These are phyloP conservation scores for Micronycteris hirsuta DNA, from an alignment of 2,113 vertebrate genomes.

Conservation along the genomic window DNA sequence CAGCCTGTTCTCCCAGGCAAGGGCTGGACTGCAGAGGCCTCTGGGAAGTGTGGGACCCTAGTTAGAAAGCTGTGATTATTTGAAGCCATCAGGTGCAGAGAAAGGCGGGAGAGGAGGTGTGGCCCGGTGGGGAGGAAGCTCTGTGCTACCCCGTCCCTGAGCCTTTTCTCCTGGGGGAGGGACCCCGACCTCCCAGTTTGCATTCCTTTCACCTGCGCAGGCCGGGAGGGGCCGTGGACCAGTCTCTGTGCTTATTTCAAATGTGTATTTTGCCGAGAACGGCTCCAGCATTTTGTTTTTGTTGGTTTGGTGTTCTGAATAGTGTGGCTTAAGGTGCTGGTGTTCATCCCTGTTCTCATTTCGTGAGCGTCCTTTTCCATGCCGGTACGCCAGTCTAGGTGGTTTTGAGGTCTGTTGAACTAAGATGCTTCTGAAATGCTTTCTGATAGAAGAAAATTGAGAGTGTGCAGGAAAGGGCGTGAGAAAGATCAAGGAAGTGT, in stretches of 20 bases:
- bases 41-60: background rate
- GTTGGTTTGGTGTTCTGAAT: background rate
- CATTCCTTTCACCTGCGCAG: rapidly evolving
- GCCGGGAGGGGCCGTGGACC: rapidly evolving
- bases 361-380: background rate
- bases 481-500: rapidly evolving
- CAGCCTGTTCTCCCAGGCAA: background rate
- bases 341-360: rapidly evolving
- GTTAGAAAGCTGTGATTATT: background rate
- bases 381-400: rapidly evolving
- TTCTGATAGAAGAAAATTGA: background rate
- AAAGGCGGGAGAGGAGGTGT: rapidly evolving
- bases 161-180: background rate
- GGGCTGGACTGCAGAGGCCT: background rate
- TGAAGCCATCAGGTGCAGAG: background rate
- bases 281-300: background rate
- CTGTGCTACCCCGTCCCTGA: too few relatives aligned
- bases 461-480: rapidly evolving
- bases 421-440: background rate
- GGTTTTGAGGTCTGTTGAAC: background rate
- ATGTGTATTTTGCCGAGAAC: background rate
- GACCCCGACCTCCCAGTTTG: background rate
- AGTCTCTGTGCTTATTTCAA: background rate
- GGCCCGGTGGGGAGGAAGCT: background rate
- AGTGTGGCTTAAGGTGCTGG: background rate